These are phyloP conservation scores for Microcebus lehilahytsara DNA, from an alignment of 2,113 vertebrate genomes.

Conservation along the genomic window DNA sequence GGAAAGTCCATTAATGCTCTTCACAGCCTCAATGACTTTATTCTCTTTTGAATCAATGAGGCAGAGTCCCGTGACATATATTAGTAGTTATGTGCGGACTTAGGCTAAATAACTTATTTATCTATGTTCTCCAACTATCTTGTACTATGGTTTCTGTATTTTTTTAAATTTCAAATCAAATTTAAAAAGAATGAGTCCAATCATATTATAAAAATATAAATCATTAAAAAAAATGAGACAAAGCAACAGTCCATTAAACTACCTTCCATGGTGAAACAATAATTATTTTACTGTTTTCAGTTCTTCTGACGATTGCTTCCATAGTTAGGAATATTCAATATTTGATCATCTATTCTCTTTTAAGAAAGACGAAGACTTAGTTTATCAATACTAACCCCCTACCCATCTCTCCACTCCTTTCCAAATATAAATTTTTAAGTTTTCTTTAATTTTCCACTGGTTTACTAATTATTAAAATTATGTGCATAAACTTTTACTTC, in stretches of 20 bases:
- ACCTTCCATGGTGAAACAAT: not conserved
- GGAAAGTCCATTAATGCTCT: slow-evolving; percentile 73
- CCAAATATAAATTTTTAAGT: slow-evolving; percentile 11
- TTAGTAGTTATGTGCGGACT: not conserved
- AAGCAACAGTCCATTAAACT: not conserved
- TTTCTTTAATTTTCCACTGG: not conserved
- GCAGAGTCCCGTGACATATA: slow-evolving; percentile 45
- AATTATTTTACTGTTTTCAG: not conserved
- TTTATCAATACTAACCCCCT: not conserved
- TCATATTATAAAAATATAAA: not conserved
- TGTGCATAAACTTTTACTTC: not conserved
- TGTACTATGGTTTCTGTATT: not conserved
- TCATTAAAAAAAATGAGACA: not conserved
- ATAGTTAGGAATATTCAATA: not conserved
- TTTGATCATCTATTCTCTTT: not conserved
- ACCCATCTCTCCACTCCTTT: not conserved
- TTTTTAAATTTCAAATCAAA: not conserved
- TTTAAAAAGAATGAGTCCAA: not conserved
- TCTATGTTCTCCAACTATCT: slow-evolving; percentile 1
- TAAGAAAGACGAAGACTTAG: not conserved
- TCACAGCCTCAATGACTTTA: slow-evolving; percentile 67
- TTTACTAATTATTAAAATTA: not conserved
- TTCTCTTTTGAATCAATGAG: slow-evolving; percentile 75
- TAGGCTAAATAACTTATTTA: not conserved
- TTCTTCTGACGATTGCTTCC: not conserved